phyloP scores from a whole-genome alignment of 2,113 vertebrate genomes.

The Mola mola region DNA sequence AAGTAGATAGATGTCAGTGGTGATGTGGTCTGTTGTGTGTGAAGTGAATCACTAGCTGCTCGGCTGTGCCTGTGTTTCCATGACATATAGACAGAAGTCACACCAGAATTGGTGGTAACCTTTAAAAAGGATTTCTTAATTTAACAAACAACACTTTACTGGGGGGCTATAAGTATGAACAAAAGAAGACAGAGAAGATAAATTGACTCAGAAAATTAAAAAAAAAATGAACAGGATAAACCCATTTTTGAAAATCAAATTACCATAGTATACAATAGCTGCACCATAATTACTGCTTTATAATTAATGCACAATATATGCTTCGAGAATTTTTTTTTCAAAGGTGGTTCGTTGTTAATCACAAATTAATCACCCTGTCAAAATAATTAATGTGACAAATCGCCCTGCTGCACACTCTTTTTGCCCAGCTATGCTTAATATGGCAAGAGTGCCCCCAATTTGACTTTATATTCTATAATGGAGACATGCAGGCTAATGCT shows the following conservation, averaged over 20 bases:
- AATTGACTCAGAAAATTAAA: neutral
- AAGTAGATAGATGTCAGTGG: slow-evolving; percentile 29
- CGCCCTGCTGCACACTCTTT: slow-evolving; percentile 36
- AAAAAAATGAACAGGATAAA: slow-evolving; percentile 11
- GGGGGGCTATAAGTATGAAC: too few relatives aligned
- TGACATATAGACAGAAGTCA: slow-evolving; percentile 21
- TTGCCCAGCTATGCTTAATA: slow-evolving; percentile 14
- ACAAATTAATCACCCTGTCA: slow-evolving; percentile 19
- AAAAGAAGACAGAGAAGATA: neutral
- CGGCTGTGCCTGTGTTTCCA: slow-evolving; percentile 20
- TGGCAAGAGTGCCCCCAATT: slow-evolving; percentile 22
- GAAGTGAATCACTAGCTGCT: slow-evolving; percentile 39
- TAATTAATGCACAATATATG: slow-evolving; percentile 23
- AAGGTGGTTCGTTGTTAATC: slow-evolving; percentile 9
- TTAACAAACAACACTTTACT: neutral
- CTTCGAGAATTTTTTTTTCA: slow-evolving; percentile 6
- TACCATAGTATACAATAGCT: neutral
- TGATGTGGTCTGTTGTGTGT: slow-evolving; percentile 11
- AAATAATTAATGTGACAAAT: slow-evolving; percentile 35
- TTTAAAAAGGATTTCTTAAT: slow-evolving; percentile 17
- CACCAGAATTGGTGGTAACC: slow-evolving; percentile 17
- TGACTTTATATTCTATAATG: slow-evolving; percentile 47
- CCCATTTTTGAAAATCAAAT: slow-evolving; percentile 11
- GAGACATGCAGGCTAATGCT: slow-evolving; percentile 25
- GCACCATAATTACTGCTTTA: slow-evolving; percentile 3